Evolutionary conservation across 1,140 invertebrate species (phyloP).

Genomic region (Polyergus mexicanus): DNA sequence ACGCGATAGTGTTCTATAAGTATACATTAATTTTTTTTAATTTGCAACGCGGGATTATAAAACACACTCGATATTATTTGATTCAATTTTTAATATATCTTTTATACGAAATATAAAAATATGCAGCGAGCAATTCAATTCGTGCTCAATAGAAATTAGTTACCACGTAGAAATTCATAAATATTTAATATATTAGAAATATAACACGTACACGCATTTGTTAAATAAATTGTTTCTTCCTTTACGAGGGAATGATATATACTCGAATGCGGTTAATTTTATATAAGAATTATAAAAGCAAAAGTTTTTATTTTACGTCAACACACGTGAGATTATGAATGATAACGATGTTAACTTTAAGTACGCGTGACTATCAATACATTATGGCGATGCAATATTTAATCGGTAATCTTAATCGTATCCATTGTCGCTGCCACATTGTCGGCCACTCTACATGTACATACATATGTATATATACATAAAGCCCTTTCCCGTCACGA

Average conservation of each 20-base stretch:
- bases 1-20: conserved; percentile 21
- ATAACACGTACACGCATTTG: no score
- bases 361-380: background rate
- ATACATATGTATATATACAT: background rate
- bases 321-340: background rate
- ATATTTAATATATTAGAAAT: background rate
- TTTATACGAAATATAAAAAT: background rate
- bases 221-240: background rate
- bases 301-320: no score
- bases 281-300: background rate
- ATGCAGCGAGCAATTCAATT: background rate
- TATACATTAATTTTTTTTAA: background rate
- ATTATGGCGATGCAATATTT: background rate
- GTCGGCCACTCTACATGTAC: no score
- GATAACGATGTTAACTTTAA: background rate
- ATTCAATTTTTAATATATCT: background rate
- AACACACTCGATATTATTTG: background rate
- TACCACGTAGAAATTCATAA: conserved; percentile 6
- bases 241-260: background rate
- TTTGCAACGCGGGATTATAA: background rate
- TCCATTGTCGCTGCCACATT: no score
- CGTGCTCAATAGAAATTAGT: background rate
- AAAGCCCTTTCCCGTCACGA: background rate
- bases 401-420: background rate
- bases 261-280: background rate